phyloP scores from a whole-genome alignment of 2,113 vertebrate species.

The Tragulus kanchil region DNA sequence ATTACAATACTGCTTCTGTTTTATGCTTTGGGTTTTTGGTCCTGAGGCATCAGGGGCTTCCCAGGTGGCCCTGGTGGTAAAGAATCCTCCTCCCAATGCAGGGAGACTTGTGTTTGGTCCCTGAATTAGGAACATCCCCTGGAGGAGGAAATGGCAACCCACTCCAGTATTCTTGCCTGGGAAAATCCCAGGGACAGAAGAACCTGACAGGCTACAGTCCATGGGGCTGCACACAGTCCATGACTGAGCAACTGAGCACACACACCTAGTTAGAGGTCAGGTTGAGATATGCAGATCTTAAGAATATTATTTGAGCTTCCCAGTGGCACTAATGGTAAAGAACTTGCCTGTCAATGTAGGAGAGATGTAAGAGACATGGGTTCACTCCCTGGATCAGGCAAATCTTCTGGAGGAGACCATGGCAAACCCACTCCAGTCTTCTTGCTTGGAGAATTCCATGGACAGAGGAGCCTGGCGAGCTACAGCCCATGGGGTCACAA shows the following conservation, averaged over 20 bases:
- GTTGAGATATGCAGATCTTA: too few species aligned
- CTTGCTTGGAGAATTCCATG: neutral
- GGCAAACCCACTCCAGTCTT: neutral
- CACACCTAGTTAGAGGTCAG: too few species aligned
- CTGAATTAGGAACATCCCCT: neutral
- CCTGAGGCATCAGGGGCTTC: neutral
- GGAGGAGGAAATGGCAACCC: neutral
- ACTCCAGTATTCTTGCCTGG: neutral
- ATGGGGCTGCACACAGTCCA: neutral
- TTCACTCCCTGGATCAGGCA: neutral
- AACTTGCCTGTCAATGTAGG: neutral
- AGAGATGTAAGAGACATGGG: neutral
- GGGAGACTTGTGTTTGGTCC: neutral
- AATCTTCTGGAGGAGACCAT: neutral
- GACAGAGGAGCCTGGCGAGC: neutral
- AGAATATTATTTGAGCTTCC: too few species aligned
- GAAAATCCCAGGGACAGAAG: neutral
- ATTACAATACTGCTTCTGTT: neutral
- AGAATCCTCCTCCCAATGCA: neutral
- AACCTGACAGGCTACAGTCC: neutral
- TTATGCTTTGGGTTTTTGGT: neutral
- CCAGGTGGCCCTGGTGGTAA: neutral
- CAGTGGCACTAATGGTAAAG: neutral
- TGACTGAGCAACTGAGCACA: rapidly evolving
- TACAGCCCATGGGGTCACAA: neutral